These are phyloP conservation scores for Rhogogaster chlorosoma DNA, from an alignment of 2,888 invertebrate species.

Conservation along the genomic window DNA sequence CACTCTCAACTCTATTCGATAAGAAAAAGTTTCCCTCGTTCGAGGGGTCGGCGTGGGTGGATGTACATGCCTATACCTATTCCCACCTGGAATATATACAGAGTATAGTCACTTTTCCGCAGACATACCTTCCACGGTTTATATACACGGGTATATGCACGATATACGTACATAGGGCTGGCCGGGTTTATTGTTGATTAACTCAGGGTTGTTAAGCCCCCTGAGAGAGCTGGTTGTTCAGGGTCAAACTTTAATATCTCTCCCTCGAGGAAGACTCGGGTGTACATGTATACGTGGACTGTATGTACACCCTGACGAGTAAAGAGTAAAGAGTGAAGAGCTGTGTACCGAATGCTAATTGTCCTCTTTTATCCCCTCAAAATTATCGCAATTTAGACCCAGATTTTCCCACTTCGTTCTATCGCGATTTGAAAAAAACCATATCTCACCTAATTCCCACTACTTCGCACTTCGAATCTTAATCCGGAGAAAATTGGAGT, in stretches of 20 bases:
- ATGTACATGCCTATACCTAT: background rate
- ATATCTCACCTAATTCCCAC: no score
- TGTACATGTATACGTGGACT: background rate
- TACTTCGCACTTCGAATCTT: no score
- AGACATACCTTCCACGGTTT: background rate
- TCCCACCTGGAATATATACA: background rate
- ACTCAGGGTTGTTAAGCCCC: slow-evolving; percentile 47
- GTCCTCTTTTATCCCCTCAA: background rate
- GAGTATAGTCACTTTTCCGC: slow-evolving; percentile 27
- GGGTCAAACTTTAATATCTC: slow-evolving; percentile 49
- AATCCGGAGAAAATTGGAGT: no score
- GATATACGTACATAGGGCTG: background rate
- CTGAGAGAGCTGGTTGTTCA: slow-evolving; percentile 39
- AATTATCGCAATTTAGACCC: background rate
- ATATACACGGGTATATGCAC: background rate
- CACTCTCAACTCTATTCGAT: slow-evolving; percentile 5
- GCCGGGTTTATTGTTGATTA: slow-evolving; percentile 44
- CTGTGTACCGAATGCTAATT: background rate
- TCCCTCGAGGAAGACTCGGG: slow-evolving; percentile 23
- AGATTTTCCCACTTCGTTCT: background rate
- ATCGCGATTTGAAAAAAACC: no score
- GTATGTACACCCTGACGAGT: background rate
- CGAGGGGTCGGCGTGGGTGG: background rate
- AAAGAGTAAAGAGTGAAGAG: background rate
- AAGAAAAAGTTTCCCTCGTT: slow-evolving; percentile 46